These are phyloP conservation scores for Misgurnus mizolepis DNA, from an alignment of 2,113 vertebrate species.

Conservation along the genomic window DNA sequence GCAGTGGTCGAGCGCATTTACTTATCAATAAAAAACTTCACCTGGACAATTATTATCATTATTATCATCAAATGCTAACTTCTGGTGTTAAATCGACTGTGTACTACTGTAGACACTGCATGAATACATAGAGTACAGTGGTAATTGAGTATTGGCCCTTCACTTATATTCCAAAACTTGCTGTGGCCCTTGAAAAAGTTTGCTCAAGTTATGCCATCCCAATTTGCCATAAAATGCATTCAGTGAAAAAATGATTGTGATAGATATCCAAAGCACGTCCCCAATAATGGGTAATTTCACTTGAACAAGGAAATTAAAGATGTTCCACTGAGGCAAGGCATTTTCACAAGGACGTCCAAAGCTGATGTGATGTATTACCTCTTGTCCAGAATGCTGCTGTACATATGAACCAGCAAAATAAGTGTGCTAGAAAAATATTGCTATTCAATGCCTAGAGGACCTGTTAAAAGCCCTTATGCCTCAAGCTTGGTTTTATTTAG, in stretches of 20 bases:
- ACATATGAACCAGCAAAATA: not conserved
- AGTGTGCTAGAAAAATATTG: not conserved
- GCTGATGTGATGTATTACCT: not conserved
- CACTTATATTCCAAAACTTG: no score
- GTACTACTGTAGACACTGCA: no score
- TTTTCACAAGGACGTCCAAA: not conserved
- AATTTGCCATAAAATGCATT: no score
- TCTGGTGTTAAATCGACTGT: no score
- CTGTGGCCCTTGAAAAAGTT: no score
- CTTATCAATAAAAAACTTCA: no score
- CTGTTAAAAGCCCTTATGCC: not conserved
- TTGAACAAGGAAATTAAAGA: constrained; percentile 12
- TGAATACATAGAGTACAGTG: no score
- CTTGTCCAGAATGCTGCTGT: not conserved
- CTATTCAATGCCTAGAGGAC: not conserved
- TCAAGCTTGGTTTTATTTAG: not conserved
- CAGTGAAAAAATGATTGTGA: not conserved
- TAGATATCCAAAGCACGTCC: not conserved
- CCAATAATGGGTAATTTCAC: not conserved
- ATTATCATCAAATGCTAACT: no score
- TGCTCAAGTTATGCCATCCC: no score
- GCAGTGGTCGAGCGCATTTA: no score
- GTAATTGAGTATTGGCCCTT: no score
- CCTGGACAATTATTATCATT: no score
- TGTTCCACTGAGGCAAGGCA: not conserved